phyloP scores from a whole-genome alignment of 1,140 invertebrate genomes.

The Phenacoccus solenopsis region DNA sequence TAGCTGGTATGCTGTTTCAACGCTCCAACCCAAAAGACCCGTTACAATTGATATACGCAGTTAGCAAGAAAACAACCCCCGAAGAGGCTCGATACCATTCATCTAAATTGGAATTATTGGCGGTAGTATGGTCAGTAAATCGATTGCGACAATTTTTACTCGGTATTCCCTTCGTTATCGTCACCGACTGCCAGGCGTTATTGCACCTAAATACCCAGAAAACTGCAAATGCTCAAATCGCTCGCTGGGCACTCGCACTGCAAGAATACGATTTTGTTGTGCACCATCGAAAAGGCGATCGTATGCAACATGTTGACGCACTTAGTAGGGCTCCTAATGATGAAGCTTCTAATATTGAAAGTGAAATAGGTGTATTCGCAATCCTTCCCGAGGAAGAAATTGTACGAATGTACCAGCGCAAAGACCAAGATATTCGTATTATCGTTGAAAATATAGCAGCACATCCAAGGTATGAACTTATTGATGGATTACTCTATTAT shows the following conservation, averaged over 20 bases:
- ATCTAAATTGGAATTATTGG: constrained; percentile 4
- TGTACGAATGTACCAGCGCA: neutral
- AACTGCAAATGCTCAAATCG: constrained; percentile 27
- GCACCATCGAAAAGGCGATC: constrained; percentile 27
- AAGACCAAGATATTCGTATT: neutral
- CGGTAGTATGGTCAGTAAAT: neutral
- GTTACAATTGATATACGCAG: neutral
- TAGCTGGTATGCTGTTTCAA: constrained; percentile 5
- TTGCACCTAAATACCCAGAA: neutral
- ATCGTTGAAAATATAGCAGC: neutral
- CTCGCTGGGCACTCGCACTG: constrained; percentile 30
- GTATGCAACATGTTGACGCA: constrained; percentile 33
- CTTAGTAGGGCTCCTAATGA: constrained; percentile 27
- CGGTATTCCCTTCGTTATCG: neutral
- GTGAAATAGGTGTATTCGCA: neutral
- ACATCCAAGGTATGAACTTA: neutral
- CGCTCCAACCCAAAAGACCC: neutral
- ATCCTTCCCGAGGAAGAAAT: neutral
- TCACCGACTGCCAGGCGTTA: constrained; percentile 8
- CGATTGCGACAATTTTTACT: constrained; percentile 5
- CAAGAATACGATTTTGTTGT: constrained; percentile 28
- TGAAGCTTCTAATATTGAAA: neutral
- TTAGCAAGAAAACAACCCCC: neutral
- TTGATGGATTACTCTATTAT: neutral
- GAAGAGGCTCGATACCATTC: constrained; percentile 4